phyloP scores from a whole-genome alignment of 2,797 vertebrate genomes.

The Liparis tanakae region DNA sequence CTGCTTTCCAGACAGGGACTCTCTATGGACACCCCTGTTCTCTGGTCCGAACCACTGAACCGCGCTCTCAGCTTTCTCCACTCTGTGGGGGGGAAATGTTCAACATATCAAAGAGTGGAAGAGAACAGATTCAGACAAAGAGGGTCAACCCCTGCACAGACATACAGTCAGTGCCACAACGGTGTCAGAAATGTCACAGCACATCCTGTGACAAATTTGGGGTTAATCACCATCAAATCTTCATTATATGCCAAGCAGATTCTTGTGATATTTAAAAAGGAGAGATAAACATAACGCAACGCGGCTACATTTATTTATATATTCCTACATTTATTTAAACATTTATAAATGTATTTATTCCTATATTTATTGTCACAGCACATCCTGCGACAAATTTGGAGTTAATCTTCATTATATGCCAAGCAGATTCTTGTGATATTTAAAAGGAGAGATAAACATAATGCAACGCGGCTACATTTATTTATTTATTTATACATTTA shows the following conservation, averaged over 20 bases:
- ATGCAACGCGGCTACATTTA: conserved; percentile 24
- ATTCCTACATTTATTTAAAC: no score
- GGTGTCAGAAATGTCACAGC: conserved; percentile 32
- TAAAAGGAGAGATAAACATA: conserved; percentile 17
- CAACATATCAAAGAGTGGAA: conserved; percentile 53
- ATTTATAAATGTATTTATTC: no score
- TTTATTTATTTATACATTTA: no score
- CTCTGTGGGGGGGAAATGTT: conserved; percentile 58
- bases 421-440: conserved; percentile 27
- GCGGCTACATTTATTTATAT: no score
- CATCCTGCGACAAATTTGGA: conserved; percentile 28
- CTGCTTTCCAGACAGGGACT: conserved; percentile 76
- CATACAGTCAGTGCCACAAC: conserved; percentile 37
- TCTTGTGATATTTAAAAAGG: conserved; percentile 30
- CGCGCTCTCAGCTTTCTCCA: conserved; percentile 58
- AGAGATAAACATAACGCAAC: conserved; percentile 13
- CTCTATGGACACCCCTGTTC: conserved; percentile 65
- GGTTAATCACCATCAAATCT: conserved; percentile 20
- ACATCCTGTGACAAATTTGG: conserved; percentile 29
- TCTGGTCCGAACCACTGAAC: conserved; percentile 69
- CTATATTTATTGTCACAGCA: conserved; percentile 2
- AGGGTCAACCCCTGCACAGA: conserved; percentile 33
- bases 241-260: conserved; percentile 10
- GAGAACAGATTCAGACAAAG: conserved; percentile 44
- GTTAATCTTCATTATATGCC: neutral